phyloP scores from a whole-genome alignment of 2,888 invertebrate species.

The Operophtera brumata region DNA sequence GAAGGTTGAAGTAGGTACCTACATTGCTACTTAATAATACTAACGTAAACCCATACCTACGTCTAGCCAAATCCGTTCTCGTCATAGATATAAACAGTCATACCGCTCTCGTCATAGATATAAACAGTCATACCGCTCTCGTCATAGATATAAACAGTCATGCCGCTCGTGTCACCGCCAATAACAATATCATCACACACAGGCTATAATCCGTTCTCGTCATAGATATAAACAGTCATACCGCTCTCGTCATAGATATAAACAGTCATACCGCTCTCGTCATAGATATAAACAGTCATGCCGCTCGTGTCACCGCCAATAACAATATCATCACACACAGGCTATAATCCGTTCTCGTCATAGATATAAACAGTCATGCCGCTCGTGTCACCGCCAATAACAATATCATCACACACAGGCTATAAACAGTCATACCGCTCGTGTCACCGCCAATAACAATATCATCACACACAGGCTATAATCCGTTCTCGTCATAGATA shows the following conservation, averaged over 20 bases:
- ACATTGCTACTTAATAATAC: too few species aligned
- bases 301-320: constrained; percentile 24
- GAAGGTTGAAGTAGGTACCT: too few species aligned
- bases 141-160: constrained; percentile 21
- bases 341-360: too few species aligned
- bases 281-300: constrained; percentile 18
- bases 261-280: constrained; percentile 14
- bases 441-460: constrained; percentile 31
- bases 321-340: constrained; percentile 33
- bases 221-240: constrained; percentile 17
- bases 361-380: constrained; percentile 14
- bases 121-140: constrained; percentile 10
- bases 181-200: constrained; percentile 34
- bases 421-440: constrained; percentile 39
- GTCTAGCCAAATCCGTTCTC: too few species aligned
- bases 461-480: constrained; percentile 36
- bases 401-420: constrained; percentile 32
- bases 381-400: constrained; percentile 27
- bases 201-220: constrained; percentile 45
- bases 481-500: too few species aligned
- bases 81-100: too few species aligned
- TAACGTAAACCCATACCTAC: too few species aligned
- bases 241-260: constrained; percentile 12
- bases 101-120: too few species aligned
- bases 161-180: constrained; percentile 22